Conservation (phyloP, 1,140 invertebrate species). For the Meteorus sp. region DNA sequence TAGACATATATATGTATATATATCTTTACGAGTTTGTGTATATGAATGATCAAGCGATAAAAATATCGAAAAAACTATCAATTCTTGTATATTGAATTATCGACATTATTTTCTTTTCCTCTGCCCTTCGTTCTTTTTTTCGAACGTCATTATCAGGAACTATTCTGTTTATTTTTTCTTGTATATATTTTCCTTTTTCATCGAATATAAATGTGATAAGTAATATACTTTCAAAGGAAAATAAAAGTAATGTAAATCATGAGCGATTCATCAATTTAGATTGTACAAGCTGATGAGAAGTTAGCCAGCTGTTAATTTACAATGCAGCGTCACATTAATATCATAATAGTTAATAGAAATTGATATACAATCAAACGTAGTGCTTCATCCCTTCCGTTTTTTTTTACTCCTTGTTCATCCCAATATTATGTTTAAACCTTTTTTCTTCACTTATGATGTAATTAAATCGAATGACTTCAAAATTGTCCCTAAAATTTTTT, state of each 20-base stretch:
- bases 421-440: constrained; percentile 7
- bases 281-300: constrained; percentile 29
- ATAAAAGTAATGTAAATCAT: no score
- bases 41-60: constrained; percentile 33
- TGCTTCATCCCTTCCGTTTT: constrained; percentile 11
- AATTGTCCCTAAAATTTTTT: constrained; percentile 32
- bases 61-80: constrained; percentile 27
- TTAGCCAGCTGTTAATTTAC: constrained; percentile 18
- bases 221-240: constrained; percentile 7
- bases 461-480: constrained; percentile 22
- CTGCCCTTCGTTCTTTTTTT: constrained; percentile 24
- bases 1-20: constrained; percentile 22
- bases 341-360: constrained; percentile 25
- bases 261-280: constrained; percentile 17
- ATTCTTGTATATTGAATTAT: constrained; percentile 29
- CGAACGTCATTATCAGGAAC: no score
- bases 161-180: constrained; percentile 23
- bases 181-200: constrained; percentile 19
- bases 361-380: constrained; percentile 20
- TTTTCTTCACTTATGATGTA: constrained; percentile 16
- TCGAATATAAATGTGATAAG: constrained; percentile 12
- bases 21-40: constrained; percentile 31
- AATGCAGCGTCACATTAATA: constrained; percentile 22
- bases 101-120: constrained; percentile 10
- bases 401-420: not conserved